phyloP scores from a whole-genome alignment of 1,140 invertebrate genomes.

The Heliothis virescens region DNA sequence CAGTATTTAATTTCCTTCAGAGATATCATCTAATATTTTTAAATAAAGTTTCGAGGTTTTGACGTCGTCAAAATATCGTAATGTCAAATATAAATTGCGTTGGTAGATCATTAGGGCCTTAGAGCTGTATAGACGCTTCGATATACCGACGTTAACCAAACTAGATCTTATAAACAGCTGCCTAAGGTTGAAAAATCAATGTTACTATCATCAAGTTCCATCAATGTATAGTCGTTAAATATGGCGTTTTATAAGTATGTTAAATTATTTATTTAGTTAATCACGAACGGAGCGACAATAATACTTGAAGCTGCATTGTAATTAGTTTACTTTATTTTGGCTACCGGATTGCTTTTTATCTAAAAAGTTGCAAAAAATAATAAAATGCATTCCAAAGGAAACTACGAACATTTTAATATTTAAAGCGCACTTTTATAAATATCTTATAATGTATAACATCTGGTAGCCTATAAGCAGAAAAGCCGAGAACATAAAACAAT shows the following conservation, averaged over 20 bases:
- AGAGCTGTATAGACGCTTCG: slow-evolving; percentile 28
- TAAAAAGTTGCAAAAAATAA: too few species aligned
- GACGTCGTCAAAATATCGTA: slow-evolving; percentile 10
- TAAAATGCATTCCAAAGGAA: too few species aligned
- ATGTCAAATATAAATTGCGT: slow-evolving; percentile 14
- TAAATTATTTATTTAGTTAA: slow-evolving; percentile 16
- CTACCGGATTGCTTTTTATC: too few species aligned
- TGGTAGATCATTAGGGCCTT: slow-evolving; percentile 28
- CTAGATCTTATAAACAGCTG: slow-evolving; percentile 25
- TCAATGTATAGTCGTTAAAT: background rate
- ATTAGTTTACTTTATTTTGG: background rate
- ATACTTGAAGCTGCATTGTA: slow-evolving; percentile 26
- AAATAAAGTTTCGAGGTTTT: background rate
- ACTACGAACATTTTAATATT: too few species aligned
- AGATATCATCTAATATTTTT: background rate
- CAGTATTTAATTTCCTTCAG: background rate
- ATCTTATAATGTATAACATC: too few species aligned
- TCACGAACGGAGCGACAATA: slow-evolving; percentile 7
- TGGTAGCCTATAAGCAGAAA: background rate
- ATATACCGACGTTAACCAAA: slow-evolving; percentile 33
- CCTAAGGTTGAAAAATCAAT: background rate
- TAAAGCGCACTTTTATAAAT: too few species aligned
- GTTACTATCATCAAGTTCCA: background rate
- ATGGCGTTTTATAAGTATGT: too few species aligned
- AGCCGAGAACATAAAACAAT: background rate